Base-by-base conservation (phyloP, 2,113 vertebrate genomes). In the Athene cunicularia region DNA sequence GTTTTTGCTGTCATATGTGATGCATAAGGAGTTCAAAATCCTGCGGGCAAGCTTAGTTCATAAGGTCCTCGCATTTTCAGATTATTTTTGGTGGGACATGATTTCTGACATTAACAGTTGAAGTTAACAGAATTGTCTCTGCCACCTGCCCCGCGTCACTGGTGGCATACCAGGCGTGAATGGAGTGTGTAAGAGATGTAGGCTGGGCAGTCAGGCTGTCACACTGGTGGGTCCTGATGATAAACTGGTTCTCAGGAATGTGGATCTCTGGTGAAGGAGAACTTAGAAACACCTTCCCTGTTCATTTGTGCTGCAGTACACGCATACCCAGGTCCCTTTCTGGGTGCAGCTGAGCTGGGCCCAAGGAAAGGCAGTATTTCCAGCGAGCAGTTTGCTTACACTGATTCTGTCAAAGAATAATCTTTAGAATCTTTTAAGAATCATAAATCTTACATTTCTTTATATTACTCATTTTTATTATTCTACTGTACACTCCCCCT, bases 171-270 rank as follows among this genome's bases (percentile, higher is more conserved):
- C 1, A 79, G 53, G 43, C 1, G 1, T 22, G 88, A 49, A n/a
- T 9, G 24, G 53, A 63, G 3, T 19, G 8, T 35, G 41, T 17
- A 28, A 62, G 80, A 41, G 37, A 32, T 43, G 35, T 23, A 60
- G 68, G 72, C 68, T 79, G 80, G 70, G 77, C 5, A 9, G 43
- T n/a, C 33, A 30, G 30, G 47, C 75, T 80, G 84, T 58, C 50
- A 41, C 24, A 6, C 18, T 23, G n/a, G 17, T 75, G 79, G 70
- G 37, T 70, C 70, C 68, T 66, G 58, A 3, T 28, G 62, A 81
- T 26, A 70, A 91, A 87, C 83, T 6, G 5, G 64, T 91, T 95
- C 76, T 93, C 43, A 88, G 82, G 73, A 95, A 90, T 73, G 95
- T 60, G 60, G 9, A 59, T 77, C 58, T 88, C 76, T 63, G 32